Evolutionary conservation across 2,888 invertebrate species (phyloP).

Genomic region (Phortica magna): DNA sequence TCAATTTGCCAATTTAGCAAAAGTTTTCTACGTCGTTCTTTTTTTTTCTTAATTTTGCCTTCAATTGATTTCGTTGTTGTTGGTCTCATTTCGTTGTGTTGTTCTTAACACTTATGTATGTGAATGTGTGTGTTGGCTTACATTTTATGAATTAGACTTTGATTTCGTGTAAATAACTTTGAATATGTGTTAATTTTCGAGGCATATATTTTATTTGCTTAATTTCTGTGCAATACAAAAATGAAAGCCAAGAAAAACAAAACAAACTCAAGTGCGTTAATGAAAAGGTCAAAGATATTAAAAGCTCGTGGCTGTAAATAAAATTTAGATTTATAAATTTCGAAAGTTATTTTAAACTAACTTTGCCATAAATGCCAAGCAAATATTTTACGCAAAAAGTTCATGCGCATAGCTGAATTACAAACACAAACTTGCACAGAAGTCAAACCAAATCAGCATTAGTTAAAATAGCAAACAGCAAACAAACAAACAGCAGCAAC

Average conservation of each 20-base stretch:
- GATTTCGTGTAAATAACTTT: conserved; percentile 55
- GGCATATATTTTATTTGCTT: too few relatives aligned
- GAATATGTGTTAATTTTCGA: conserved; percentile 64
- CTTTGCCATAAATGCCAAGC: not conserved
- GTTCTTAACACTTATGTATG: too few relatives aligned
- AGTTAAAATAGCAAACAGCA: conserved; percentile 3
- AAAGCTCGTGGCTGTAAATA: not conserved
- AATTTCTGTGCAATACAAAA: too few relatives aligned
- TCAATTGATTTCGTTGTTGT: conserved; percentile 40
- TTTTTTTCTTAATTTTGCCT: conserved; percentile 29
- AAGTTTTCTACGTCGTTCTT: conserved; percentile 1
- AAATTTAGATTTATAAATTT: not conserved
- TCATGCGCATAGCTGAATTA: conserved; percentile 3
- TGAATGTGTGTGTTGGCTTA: not conserved
- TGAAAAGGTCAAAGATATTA: not conserved
- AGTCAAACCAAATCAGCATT: conserved; percentile 15
- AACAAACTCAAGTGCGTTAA: too few relatives aligned
- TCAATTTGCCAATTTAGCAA: conserved; percentile 69
- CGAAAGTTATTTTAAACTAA: not conserved
- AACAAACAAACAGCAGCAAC: conserved; percentile 5
- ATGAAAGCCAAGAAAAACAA: too few relatives aligned
- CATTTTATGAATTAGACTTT: conserved; percentile 65
- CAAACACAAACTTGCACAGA: conserved; percentile 7
- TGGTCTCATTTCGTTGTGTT: conserved; percentile 31
- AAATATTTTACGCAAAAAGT: not conserved